Evolutionary conservation across 2,797 vertebrate species (phyloP), one percentile per base, ranked within the genome.

Genomic region (Myotis vivesi): DNA sequence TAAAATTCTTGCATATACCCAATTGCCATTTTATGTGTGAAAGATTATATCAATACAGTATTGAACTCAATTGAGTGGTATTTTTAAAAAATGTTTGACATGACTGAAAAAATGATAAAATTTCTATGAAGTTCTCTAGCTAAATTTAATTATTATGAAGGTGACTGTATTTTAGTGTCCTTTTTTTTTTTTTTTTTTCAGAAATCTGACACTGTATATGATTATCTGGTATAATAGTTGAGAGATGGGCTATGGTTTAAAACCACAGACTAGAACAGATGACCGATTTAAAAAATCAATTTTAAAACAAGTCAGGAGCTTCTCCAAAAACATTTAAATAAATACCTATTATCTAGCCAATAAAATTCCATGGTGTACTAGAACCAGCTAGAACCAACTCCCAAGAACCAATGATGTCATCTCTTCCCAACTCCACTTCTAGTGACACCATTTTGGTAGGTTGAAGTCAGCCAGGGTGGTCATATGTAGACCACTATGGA

Each of bases 121-220:
- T 81, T 86, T 94, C 41, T 46, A 38, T 51, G 23, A 91, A 80
- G 17, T 17, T 12, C 0, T 93, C 2, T 51, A 68, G n/a, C n/a
- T 49, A 33, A 86, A 64, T 17, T 0, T 82, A 85, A 76, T 12
- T 46, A 1, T 1, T 2, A 77, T 51, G 75, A 1, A 28, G n/a
- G 1, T 3, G n/a, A 81, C 88, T 85, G 8, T 76, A 69, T 30
- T 85, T 91, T 87, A 79, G 1, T 72, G 76, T 69, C 87, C 1
- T 25, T 90, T 96, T 64, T 90, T 96, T 64, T 76, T 90, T 25
- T 90, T 96, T 64, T 90, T 96, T 64, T 76, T 90, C 1, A 57
- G 83, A 79, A 96, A 25, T 5, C 28, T 85, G 33, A 85, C 68
- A 7, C 4, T 51, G 22, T 77, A 7, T 76, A 51, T 62, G 4